phyloP scores from a whole-genome alignment of 53 echinoderm and acorn worm genomes.

The Paracentrotus lividus region DNA sequence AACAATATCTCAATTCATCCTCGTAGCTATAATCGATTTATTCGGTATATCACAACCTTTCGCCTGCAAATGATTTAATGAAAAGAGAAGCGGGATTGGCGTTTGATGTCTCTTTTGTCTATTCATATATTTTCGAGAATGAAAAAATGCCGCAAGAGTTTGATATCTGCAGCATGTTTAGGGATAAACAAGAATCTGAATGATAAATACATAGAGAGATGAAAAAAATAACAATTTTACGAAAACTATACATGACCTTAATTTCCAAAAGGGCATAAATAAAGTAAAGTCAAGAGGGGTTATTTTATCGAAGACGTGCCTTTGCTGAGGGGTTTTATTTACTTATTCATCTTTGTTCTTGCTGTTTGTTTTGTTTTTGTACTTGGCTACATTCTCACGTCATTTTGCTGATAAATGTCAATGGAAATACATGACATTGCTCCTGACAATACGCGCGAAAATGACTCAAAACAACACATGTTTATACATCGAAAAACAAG shows the following conservation, averaged over 20 bases:
- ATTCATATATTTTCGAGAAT: neutral
- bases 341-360: neutral
- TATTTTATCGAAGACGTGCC: too few species aligned
- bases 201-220: too few species aligned
- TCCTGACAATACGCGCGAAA: neutral
- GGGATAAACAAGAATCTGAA: too few species aligned
- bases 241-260: too few species aligned
- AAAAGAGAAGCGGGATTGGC: neutral
- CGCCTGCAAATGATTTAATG: neutral
- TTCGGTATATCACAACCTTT: neutral
- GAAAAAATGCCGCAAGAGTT: neutral
- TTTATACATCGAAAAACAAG: slow-evolving; percentile 35
- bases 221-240: too few species aligned
- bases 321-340: too few species aligned
- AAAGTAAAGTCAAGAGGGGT: too few species aligned
- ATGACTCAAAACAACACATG: slow-evolving; percentile 38
- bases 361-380: too few species aligned
- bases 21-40: neutral
- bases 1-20: neutral
- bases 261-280: too few species aligned
- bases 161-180: too few species aligned
- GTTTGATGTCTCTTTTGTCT: neutral
- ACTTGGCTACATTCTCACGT: neutral
- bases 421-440: neutral
- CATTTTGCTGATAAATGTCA: neutral